These are phyloP conservation scores for Epinephelus cyanopodus DNA, from an alignment of 2,113 vertebrate genomes.

Conservation along the genomic window DNA sequence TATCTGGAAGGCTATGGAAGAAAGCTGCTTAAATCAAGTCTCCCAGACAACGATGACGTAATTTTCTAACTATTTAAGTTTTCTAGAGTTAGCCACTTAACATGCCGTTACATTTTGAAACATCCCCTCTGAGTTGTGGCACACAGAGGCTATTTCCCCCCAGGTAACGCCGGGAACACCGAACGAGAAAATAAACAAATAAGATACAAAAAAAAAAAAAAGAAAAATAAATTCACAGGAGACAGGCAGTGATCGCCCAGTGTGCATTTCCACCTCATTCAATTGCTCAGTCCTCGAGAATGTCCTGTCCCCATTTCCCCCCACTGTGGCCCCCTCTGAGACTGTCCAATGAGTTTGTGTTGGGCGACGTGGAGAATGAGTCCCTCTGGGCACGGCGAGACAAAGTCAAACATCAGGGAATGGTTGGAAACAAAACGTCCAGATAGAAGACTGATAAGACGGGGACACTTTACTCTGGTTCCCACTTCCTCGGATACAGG, in stretches of 20 bases:
- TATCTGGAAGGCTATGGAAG: constrained; percentile 48
- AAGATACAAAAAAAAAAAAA: constrained; percentile 39
- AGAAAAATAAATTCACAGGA: constrained; percentile 67
- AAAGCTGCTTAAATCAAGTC: constrained; percentile 41
- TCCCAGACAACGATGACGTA: constrained; percentile 44
- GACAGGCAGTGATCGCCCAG: constrained; percentile 71
- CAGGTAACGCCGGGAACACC: constrained; percentile 59
- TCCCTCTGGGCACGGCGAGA: constrained; percentile 17
- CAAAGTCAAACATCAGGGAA: constrained; percentile 43
- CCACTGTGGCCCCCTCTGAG: constrained; percentile 29
- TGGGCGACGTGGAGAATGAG: constrained; percentile 46
- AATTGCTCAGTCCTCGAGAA: constrained; percentile 67
- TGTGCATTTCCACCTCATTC: constrained; percentile 68
- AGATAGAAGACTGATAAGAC: constrained; percentile 47
- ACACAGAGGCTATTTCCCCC: constrained; percentile 41
- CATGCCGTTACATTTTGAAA: constrained; percentile 70
- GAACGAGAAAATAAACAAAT: constrained; percentile 40
- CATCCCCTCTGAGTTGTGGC: constrained; percentile 31
- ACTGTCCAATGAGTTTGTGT: constrained; percentile 57
- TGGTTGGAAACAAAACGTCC: constrained; percentile 50
- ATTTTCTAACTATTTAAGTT: constrained; percentile 56
- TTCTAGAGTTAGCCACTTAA: constrained; percentile 74
- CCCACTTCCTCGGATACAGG: constrained; percentile 37
- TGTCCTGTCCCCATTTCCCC: constrained; percentile 37
- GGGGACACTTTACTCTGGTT: constrained; percentile 22